Evolutionary conservation across 1,140 invertebrate genomes (phyloP), one percentile per base, ranked within the genome.

Genomic region (Tribolium madens): DNA sequence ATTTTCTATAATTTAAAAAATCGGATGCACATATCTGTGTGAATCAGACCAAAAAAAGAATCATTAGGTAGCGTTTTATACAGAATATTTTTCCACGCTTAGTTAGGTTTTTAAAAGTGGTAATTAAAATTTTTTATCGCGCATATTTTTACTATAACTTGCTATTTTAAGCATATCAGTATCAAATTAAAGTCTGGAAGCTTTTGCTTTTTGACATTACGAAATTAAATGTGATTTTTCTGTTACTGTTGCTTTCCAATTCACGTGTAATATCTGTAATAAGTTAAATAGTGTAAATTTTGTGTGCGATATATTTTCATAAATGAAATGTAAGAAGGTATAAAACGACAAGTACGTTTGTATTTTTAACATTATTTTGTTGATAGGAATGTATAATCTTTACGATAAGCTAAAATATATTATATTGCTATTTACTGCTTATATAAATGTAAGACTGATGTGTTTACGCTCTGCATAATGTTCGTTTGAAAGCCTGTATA

Each of bases 361-460:
- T 76, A 76, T 47, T 78, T 78, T 79, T 72, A 52, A 57, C 60
- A 78, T 79, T 53, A 73, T 76, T 78, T 77, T 72, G 68, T 76
- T 53, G 31, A 60, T 76, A 53, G 21, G 50, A 71, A 42, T 70
- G 50, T 76, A 72, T 76, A 36, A 57, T 73, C 48, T 73, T 46
- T 76, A 70, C 31, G 33, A 75, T 75, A 75, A 76, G 60, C 74
- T 76, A 75, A 79, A 81, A 81, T 64, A 69, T 79, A 70, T 77
- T 69, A 77, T 80, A 80, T 80, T 83, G 77, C 76, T 82, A 81
- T 79, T 78, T 75, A 82, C 76, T 78, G 80, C 80, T 83, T 82
- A 77, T 80, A 77, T 83, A 81, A 79, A 78, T 81, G 80, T 82
- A 83, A 83, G 82, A 83, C 82, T 83, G 82, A 83, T 83, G 81